Conservation (phyloP, 2,797 vertebrate genomes). For the Sylvilagus floridanus region DNA sequence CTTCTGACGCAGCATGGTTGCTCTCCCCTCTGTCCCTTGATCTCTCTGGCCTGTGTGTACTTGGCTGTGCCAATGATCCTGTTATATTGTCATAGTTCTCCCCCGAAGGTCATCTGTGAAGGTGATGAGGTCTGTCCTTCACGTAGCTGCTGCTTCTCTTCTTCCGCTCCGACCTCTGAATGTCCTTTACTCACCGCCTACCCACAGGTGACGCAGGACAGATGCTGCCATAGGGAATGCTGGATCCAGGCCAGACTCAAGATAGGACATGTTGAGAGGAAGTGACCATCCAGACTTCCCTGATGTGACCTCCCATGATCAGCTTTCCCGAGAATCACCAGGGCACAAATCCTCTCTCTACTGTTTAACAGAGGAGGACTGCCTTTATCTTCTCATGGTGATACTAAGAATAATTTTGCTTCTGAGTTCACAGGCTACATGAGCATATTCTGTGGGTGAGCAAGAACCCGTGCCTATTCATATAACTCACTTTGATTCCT, state of each 20-base stretch:
- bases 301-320: neutral
- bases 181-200: neutral
- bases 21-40: neutral
- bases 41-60: neutral
- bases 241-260: neutral
- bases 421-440: neutral
- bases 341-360: neutral
- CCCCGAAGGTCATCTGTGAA: neutral
- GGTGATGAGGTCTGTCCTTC: neutral
- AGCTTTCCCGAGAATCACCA: too few relatives aligned
- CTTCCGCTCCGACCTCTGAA: neutral
- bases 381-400: neutral
- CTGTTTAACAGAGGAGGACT: neutral
- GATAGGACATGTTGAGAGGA: neutral
- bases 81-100: neutral
- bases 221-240: neutral
- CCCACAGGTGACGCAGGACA: neutral
- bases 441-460: neutral
- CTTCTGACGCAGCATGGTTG: neutral
- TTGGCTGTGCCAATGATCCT: neutral
- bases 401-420: neutral
- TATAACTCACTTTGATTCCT: neutral
- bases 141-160: neutral
- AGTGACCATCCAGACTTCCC: neutral
- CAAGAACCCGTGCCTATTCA: neutral